Evolutionary conservation across 2,797 vertebrate genomes (phyloP), one percentile per base, ranked within the genome.

Genomic region (Clarias laeviceps): DNA sequence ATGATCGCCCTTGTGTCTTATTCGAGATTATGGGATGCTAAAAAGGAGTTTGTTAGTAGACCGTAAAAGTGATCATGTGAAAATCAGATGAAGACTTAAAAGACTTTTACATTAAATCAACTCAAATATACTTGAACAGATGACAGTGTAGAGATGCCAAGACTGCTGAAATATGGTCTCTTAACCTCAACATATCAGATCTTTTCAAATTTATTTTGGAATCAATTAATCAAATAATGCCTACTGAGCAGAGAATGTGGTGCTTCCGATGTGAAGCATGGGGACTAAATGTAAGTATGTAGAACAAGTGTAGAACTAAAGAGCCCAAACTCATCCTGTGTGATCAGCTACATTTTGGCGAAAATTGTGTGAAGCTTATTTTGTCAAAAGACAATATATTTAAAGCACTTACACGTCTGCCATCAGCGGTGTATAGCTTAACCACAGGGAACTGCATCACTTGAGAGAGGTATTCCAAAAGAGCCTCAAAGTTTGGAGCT

Each of bases 381-480:
- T 20, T 17, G 8, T 61, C 37, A 6, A 18, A n/a, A 57, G 12
- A 32, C 12, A n/a, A 9, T 9, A 20, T 18, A 18, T 62, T 62
- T 62, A 62, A 59, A 34, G 29, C 70, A 93, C 96, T 97, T 91
- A 99, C 98, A 94, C 96, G 96, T 93, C 96, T 96, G 82, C 98
- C 98, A 61, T 99, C 96, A 0, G 93, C 93, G 18, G 96, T 94
- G 80, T 96, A 99, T 1, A 99, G 93, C 90, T 97, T 99, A 68
- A 93, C 87, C 6, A 99, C 97, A 9, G 96, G 96, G 89, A 96
- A 97, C 89, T 96, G 95, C 94, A 99, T 93, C 82, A 96, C 90
- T 85, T 97, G 95, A 0, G 96, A 97, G 74, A 99, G 94, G 88
- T 97, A 95, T 92, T 96, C 96, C 92, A 99, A 92, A 84, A 99